Evolutionary conservation across 2,888 invertebrate genomes (phyloP).

Genomic region (Temnothorax rugatulus): DNA sequence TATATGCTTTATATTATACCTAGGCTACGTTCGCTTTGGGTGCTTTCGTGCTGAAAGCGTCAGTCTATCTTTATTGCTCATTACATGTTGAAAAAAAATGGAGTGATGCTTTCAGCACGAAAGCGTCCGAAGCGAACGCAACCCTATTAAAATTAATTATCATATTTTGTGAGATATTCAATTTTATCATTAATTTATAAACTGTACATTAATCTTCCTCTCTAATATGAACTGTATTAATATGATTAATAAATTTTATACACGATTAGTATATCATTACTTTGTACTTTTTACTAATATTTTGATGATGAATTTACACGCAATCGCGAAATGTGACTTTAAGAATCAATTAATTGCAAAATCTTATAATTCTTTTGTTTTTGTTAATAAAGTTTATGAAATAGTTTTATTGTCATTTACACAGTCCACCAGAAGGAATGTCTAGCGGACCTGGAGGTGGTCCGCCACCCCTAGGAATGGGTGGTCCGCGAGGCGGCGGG

Average conservation of each 20-base stretch:
- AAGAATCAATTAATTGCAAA: neutral
- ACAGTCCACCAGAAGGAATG: conserved; percentile 83
- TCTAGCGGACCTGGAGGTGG: conserved; percentile 80
- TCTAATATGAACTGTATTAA: neutral
- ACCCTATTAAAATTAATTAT: neutral
- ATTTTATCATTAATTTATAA: neutral
- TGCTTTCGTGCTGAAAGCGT: no score
- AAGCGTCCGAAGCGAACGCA: no score
- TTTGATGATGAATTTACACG: no score
- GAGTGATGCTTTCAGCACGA: no score
- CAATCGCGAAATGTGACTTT: no score
- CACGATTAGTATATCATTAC: neutral
- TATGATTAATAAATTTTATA: conserved; percentile 5
- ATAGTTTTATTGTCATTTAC: conserved; percentile 19
- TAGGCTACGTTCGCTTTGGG: no score
- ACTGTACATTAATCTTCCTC: neutral
- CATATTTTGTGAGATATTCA: neutral
- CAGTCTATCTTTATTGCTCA: no score
- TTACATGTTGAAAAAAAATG: no score
- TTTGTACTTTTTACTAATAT: neutral
- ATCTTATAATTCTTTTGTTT: neutral
- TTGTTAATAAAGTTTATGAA: neutral
- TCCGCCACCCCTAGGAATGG: conserved; percentile 81
- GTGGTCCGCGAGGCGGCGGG: conserved; percentile 82
- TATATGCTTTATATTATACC: neutral